Evolutionary conservation across 2,113 vertebrate species (phyloP).

Genomic region (Nannospalax galili): DNA sequence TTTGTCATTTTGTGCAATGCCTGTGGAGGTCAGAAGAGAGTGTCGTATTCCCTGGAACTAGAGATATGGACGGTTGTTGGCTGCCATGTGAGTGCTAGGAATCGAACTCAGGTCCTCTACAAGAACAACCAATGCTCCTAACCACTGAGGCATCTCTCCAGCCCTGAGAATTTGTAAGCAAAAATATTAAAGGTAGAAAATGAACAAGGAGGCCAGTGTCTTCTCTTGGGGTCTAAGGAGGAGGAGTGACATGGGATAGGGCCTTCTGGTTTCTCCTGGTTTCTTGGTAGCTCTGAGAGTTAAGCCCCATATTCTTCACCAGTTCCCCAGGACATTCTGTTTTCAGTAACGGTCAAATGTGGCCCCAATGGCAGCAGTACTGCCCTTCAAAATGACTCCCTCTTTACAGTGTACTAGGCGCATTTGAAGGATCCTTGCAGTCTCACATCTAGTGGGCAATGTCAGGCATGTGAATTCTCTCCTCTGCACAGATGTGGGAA

Average conservation of each 20-base stretch:
- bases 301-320: neutral
- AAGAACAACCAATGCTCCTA: no score
- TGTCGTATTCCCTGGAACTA: no score
- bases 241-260: neutral
- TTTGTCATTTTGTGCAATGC: no score
- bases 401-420: no score
- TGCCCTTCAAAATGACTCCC: neutral
- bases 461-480: accelerated
- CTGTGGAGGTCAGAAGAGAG: no score
- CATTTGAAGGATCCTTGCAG: accelerated
- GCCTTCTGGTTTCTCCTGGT: neutral
- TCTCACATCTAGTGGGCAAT: neutral
- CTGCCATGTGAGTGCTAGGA: no score
- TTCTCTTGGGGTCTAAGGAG: neutral
- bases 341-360: accelerated
- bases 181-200: neutral
- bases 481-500: neutral
- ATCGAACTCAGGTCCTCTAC: no score
- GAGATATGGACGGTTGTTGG: no score
- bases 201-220: neutral
- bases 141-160: no score
- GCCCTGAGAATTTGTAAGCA: neutral
- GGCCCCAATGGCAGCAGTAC: neutral
- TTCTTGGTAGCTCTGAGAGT: neutral
- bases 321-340: neutral